Base-by-base conservation (phyloP, 2,888 invertebrate genomes). In the Leptinotarsa haldemani region DNA sequence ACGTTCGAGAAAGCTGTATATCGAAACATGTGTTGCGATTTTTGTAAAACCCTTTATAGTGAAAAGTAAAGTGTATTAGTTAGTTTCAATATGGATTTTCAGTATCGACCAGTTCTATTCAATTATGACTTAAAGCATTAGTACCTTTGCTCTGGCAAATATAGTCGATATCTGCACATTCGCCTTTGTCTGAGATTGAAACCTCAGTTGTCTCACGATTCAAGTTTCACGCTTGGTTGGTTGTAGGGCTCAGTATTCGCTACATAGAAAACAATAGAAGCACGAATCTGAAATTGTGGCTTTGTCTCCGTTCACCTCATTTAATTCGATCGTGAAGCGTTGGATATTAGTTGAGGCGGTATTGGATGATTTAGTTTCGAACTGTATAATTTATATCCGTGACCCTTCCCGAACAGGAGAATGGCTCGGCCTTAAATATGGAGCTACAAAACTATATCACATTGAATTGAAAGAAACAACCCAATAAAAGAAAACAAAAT, bases 301-400 rank as follows among this genome's bases (percentile, higher is more conserved):
- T 77, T 80, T 80, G 78, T 80, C 74, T 77, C 64, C 66, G 71
- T 78, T 74, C 80, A 77, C 77, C 75, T 80, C 78, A 77, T 78
- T 78, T 77, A 75, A 76, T 79, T 65, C 77, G 56, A 58, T 58
- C 56, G 56, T 15, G 22, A 22, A 58, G 56, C 56, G 56, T 68
- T 65, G 65, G 74, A 74, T 73, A 71, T 75, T 67, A 74, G 68
- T 67, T 75, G 71, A 71, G 66, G 65, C 73, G 65, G 73, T 70
- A 73, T 75, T 75, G 73, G 73, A 76, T 74, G 75, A 68, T 25
- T 25, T 25, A 25, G 25, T 58, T 58, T 58, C 56, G 22, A 58
- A 3, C 22, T 15, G 56, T 58, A 1, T 25, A 58, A 58, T 22
- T 58, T 58, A 58, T 58, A 52, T 18, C 52, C 20, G 56, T 58